phyloP scores from a whole-genome alignment of 2,888 invertebrate genomes.

The Sarcophaga rosellei region DNA sequence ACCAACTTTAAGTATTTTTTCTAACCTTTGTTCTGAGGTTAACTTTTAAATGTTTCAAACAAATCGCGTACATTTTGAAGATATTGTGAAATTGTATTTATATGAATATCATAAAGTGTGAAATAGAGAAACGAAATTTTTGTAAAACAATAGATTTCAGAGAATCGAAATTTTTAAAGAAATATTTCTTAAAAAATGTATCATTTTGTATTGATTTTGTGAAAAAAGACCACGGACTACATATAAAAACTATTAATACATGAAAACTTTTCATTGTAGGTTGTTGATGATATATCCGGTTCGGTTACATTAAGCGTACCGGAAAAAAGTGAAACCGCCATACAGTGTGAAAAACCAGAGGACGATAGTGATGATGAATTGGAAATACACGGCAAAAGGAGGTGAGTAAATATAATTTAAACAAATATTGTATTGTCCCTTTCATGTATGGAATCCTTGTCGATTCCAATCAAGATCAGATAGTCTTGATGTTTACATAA shows the following conservation, averaged over 20 bases:
- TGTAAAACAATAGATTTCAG: not conserved
- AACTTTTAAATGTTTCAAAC: conserved; percentile 39
- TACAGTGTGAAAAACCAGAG: conserved; percentile 68
- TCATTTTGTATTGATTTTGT: too few species aligned
- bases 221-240: too few species aligned
- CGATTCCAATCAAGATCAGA: too few species aligned
- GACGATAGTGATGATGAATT: conserved; percentile 75
- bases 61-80: conserved; percentile 43
- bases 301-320: conserved; percentile 72
- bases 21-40: too few species aligned
- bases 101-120: conserved; percentile 43
- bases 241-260: too few species aligned
- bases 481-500: too few species aligned
- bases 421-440: not conserved
- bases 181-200: too few species aligned
- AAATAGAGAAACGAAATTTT: not conserved
- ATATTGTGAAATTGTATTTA: conserved; percentile 45
- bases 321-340: conserved; percentile 71
- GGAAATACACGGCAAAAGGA: conserved; percentile 70
- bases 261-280: conserved; percentile 65
- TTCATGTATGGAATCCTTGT: too few species aligned
- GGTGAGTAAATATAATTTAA: conserved; percentile 40
- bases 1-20: not conserved
- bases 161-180: too few species aligned
- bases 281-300: conserved; percentile 73